These are phyloP conservation scores for Nothobranchius furzeri DNA, from an alignment of 2,113 vertebrate species.

Conservation along the genomic window DNA sequence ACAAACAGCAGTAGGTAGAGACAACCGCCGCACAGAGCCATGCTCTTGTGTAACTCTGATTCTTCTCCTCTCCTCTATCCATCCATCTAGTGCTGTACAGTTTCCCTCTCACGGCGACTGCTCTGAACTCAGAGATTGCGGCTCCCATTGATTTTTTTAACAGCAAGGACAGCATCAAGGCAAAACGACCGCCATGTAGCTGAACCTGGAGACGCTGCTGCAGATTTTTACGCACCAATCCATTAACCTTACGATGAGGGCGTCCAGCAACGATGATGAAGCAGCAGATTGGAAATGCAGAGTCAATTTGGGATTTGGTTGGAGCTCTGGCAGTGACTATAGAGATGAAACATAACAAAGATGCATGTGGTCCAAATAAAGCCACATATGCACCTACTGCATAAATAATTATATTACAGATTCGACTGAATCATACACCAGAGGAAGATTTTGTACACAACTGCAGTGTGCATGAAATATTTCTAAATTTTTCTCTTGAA, in stretches of 20 bases:
- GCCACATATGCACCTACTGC: too few species aligned
- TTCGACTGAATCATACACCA: background rate
- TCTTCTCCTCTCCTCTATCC: slow-evolving; percentile 1
- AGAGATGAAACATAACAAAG: background rate
- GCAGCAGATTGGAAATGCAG: background rate
- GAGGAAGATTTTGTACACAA: too few species aligned
- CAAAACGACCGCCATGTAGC: slow-evolving; percentile 56
- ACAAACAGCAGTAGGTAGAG: slow-evolving; percentile 48
- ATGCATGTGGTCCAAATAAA: background rate
- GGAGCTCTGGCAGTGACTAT: background rate
- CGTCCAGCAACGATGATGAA: slow-evolving; percentile 6
- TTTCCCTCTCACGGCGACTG: slow-evolving; percentile 34
- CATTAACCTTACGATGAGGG: slow-evolving; percentile 48
- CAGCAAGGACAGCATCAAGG: slow-evolving; percentile 62
- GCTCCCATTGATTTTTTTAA: slow-evolving; percentile 57
- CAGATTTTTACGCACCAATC: slow-evolving; percentile 41
- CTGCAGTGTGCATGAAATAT: too few species aligned
- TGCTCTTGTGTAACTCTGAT: slow-evolving; percentile 9
- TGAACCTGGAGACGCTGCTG: slow-evolving; percentile 37
- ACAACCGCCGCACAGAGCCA: background rate
- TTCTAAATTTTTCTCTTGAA: background rate
- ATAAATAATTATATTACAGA: background rate
- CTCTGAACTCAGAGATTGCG: slow-evolving; percentile 42
- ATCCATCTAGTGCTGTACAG: slow-evolving; percentile 35
- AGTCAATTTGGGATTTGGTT: background rate